Percentiles rank a stretch among this genome's conserved stretches.
Evolutionary conservation across 2,113 vertebrate species (phyloP).

Genomic region (Coracopsis vasa): DNA sequence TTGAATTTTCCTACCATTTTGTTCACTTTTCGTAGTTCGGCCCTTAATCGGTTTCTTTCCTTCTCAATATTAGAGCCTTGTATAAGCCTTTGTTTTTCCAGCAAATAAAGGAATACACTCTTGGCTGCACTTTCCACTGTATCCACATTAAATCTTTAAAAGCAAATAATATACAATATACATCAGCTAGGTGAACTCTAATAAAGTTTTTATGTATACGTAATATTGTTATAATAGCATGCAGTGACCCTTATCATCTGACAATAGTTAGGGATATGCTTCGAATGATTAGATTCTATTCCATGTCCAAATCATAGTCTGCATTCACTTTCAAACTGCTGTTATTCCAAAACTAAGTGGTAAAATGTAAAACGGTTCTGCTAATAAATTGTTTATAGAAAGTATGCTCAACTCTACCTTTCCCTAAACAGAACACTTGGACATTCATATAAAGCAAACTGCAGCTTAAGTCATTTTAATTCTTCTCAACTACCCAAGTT

Average conservation of each 20-base stretch:
- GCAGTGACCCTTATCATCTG: neutral
- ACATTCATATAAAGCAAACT: neutral
- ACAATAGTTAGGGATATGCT: neutral
- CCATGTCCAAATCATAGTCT: neutral
- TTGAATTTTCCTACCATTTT: neutral
- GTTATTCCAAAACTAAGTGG: neutral
- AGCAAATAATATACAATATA: neutral
- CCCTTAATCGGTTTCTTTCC: neutral
- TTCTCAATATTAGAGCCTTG: neutral
- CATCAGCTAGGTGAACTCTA: neutral
- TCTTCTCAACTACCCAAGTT: neutral
- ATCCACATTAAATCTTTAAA: conserved; percentile 33
- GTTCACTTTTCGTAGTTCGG: neutral
- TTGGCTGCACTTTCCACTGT: neutral
- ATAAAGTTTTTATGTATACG: neutral
- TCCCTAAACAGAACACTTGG: neutral
- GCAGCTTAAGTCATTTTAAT: neutral
- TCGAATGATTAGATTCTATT: neutral
- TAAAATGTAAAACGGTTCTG: neutral
- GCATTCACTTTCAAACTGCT: neutral
- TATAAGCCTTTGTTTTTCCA: neutral
- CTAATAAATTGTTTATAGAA: neutral
- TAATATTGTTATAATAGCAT: neutral
- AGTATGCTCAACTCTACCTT: neutral
- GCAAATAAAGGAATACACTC: neutral